Evolutionary conservation across 2,888 invertebrate species (phyloP).

Genomic region (Petrolisthes cinctipes): DNA sequence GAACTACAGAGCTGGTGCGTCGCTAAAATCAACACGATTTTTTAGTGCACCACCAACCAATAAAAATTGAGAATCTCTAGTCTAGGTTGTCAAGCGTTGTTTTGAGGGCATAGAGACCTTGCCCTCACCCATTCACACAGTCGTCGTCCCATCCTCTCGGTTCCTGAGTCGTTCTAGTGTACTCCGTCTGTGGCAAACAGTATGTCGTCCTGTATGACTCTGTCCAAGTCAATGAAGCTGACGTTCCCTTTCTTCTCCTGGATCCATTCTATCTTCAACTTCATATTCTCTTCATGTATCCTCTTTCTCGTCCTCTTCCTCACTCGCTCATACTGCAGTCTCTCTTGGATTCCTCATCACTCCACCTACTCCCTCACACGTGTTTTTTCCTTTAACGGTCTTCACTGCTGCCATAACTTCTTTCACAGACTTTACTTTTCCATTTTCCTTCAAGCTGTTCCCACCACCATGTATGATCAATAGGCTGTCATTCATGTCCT

Average conservation of each 20-base stretch:
- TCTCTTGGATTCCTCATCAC: too few species aligned
- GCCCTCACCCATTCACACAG: neutral
- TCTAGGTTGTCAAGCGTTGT: neutral
- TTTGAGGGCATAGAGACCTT: neutral
- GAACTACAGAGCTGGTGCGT: too few species aligned
- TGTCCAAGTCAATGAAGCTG: neutral
- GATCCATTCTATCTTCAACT: neutral
- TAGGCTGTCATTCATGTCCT: neutral
- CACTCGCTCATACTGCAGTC: neutral
- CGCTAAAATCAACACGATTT: too few species aligned
- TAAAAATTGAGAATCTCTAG: too few species aligned
- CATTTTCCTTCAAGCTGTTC: neutral
- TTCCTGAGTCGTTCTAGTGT: neutral
- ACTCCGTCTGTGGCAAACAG: neutral
- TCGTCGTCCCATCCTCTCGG: neutral
- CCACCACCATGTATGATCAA: neutral
- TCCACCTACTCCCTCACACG: neutral
- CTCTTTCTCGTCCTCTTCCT: too few species aligned
- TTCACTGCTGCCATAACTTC: neutral
- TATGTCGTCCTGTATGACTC: neutral
- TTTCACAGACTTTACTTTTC: neutral
- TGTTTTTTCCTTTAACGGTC: neutral
- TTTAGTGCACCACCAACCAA: too few species aligned
- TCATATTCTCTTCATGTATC: neutral
- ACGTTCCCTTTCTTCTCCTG: neutral